These are phyloP conservation scores for Sinhomidia bicolor DNA, from an alignment of 2,888 invertebrate species.

Conservation along the genomic window DNA sequence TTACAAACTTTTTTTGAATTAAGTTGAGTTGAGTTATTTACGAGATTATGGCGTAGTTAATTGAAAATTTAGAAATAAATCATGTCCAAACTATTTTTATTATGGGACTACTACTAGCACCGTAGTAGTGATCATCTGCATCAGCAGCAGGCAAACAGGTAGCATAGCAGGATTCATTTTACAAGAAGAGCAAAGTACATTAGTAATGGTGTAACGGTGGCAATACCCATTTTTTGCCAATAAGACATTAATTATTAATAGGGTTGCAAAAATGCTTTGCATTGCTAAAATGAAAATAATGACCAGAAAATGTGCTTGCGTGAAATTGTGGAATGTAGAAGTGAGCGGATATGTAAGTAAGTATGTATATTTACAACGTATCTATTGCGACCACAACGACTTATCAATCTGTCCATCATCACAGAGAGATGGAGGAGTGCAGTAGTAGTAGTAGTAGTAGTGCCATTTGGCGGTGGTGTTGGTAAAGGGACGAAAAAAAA, in stretches of 20 bases:
- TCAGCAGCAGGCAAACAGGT: not conserved
- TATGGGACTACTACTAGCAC: no score
- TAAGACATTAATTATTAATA: slow-evolving; percentile 23
- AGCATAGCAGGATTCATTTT: not conserved
- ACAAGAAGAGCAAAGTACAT: not conserved
- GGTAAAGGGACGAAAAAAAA: not conserved
- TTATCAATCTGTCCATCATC: not conserved
- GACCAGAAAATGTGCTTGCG: no score
- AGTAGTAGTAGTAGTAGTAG: no score
- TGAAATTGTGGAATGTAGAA: no score
- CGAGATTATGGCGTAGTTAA: slow-evolving; percentile 39
- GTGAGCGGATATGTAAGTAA: not conserved
- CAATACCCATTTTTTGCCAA: not conserved
- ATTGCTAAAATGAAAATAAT: slow-evolving; percentile 34
- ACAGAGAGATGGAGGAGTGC: not conserved
- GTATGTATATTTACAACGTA: not conserved
- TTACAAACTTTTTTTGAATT: no score
- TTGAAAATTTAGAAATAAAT: slow-evolving; percentile 60
- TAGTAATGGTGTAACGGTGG: not conserved
- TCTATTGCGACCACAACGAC: not conserved
- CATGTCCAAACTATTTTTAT: slow-evolving; percentile 40
- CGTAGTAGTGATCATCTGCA: not conserved
- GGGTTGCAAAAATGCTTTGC: slow-evolving; percentile 26
- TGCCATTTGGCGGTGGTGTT: not conserved
- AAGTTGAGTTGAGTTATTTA: not conserved